These are phyloP conservation scores for Polymixis flavicincta DNA, from an alignment of 2,888 invertebrate species.

Conservation along the genomic window DNA sequence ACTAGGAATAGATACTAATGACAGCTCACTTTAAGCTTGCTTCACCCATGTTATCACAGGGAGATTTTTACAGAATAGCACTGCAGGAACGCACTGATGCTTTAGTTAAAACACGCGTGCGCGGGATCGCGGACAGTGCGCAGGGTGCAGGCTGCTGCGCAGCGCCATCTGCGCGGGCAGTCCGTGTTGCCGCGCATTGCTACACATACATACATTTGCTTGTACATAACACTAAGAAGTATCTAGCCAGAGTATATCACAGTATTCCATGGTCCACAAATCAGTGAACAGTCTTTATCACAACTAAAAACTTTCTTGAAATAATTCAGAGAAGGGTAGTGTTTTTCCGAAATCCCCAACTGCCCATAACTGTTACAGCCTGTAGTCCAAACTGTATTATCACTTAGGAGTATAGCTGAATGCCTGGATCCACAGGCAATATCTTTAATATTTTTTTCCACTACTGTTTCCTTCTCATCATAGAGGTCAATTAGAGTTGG, in stretches of 20 bases:
- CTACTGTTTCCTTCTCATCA: slow-evolving; percentile 82
- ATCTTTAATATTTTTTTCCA: slow-evolving; percentile 88
- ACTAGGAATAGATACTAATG: no score
- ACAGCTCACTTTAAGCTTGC: no score
- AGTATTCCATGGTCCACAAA: slow-evolving; percentile 85
- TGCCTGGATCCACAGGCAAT: slow-evolving; percentile 95
- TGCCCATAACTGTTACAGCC: slow-evolving; percentile 97
- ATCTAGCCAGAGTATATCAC: slow-evolving; percentile 66
- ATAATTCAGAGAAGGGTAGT: slow-evolving; percentile 71
- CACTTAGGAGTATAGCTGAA: slow-evolving; percentile 92
- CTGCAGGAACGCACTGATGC: no score
- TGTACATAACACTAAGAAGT: background rate
- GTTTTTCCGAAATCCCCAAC: slow-evolving; percentile 88
- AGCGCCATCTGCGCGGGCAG: no score
- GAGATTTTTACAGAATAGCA: no score
- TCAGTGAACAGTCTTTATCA: slow-evolving; percentile 67
- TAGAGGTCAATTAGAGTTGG: slow-evolving; percentile 83
- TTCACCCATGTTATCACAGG: no score
- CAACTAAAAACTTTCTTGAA: slow-evolving; percentile 78
- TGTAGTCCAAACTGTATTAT: slow-evolving; percentile 93
- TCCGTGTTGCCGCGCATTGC: no score
- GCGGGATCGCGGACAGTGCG: no score
- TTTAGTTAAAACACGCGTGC: no score
- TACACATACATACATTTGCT: no score
- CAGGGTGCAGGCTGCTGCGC: no score